A percentile compares a stretch with the other conserved stretches of the same genome.
Evolutionary conservation across 2,888 invertebrate species (phyloP).

Genomic region (Asteroscopus sphinx): DNA sequence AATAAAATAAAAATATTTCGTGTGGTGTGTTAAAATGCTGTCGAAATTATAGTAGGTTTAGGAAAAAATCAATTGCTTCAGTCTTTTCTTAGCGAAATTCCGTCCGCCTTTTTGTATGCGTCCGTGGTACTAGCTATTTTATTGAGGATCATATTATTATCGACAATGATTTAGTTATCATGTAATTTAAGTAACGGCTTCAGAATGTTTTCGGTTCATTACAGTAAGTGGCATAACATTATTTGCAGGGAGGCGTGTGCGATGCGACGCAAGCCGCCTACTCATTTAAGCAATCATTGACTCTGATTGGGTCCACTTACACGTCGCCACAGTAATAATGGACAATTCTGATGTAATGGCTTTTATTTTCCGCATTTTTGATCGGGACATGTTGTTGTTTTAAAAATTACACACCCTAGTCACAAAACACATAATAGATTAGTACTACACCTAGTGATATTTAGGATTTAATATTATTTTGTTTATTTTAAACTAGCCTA

Average conservation of each 20-base stretch:
- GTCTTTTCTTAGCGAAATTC: no score
- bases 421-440: no score
- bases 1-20: no score
- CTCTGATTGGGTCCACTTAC: constrained; percentile 80
- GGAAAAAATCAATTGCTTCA: no score
- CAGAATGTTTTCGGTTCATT: constrained; percentile 46
- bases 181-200: constrained; percentile 40
- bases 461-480: no score
- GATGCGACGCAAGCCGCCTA: constrained; percentile 65
- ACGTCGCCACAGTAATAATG: constrained; percentile 60
- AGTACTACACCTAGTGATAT: no score
- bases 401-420: no score
- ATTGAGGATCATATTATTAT: neutral
- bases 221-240: constrained; percentile 64
- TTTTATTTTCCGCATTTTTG: constrained; percentile 42
- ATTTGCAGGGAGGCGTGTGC: constrained; percentile 76
- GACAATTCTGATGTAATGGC: constrained; percentile 49
- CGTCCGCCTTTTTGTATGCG: no score
- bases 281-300: constrained; percentile 84
- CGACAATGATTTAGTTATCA: constrained; percentile 16
- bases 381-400: constrained; percentile 4
- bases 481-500: no score
- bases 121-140: neutral
- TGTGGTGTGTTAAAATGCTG: no score
- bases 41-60: no score